Conservation (phyloP, 1,140 invertebrate genomes). For the Zaprionus ghesquierei region DNA sequence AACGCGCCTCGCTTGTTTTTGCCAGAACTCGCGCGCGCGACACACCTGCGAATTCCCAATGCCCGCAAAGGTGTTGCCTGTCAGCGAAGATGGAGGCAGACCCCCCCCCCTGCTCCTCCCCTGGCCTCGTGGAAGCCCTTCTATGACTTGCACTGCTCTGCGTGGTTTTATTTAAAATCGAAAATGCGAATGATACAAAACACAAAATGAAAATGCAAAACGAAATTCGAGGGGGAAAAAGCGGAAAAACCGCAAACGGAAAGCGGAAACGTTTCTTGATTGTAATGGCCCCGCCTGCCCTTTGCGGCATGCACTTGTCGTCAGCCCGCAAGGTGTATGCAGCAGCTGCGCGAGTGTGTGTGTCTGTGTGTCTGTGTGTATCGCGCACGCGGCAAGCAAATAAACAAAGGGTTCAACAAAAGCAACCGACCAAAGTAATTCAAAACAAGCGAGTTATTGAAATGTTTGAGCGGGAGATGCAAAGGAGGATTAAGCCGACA, state of each 20-base stretch:
- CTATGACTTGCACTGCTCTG: conserved; percentile 61
- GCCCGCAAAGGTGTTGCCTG: conserved; percentile 12
- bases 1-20: conserved; percentile 63
- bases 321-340: conserved; percentile 68
- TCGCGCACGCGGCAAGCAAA: conserved; percentile 50
- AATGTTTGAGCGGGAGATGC: conserved; percentile 43
- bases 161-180: conserved; percentile 70
- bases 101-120: neutral
- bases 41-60: conserved; percentile 71
- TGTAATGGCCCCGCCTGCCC: conserved; percentile 37
- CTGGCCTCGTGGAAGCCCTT: neutral
- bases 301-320: conserved; percentile 56
- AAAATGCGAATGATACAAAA: conserved; percentile 64
- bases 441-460: conserved; percentile 60
- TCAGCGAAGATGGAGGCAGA: conserved; percentile 8
- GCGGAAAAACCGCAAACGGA: neutral
- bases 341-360: conserved; percentile 8
- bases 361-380: conserved; percentile 9
- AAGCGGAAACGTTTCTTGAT: conserved; percentile 58
- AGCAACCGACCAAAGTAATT: conserved; percentile 73
- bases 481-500: conserved; percentile 30
- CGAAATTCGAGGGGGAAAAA: conserved; percentile 6
- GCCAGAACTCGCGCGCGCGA: conserved; percentile 5
- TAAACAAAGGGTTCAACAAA: conserved; percentile 77
- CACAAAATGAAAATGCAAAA: conserved; percentile 59